Percentiles rank a stretch among this genome's conserved stretches.
phyloP scores from a whole-genome alignment of 2,797 vertebrate species.

The Lepilemur septentrionalis region DNA sequence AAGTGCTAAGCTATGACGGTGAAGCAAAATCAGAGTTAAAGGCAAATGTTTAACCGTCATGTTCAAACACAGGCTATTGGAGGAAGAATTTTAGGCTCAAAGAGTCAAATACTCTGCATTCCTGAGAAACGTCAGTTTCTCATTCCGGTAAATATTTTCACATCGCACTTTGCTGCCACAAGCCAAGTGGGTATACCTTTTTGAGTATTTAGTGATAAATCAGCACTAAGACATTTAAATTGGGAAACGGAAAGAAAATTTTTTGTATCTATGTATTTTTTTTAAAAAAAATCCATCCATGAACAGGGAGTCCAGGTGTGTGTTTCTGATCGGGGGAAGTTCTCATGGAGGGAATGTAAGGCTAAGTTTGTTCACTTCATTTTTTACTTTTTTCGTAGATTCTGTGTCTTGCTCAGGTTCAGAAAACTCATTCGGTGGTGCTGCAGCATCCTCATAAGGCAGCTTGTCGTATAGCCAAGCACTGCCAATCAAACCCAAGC shows the following conservation, averaged over 20 bases:
- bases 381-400: slow-evolving; percentile 92
- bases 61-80: neutral
- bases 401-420: slow-evolving; percentile 93
- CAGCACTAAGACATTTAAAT: neutral
- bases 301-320: neutral
- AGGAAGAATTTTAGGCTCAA: neutral
- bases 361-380: slow-evolving; percentile 93
- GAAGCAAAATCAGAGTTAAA: neutral
- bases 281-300: neutral
- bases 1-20: neutral
- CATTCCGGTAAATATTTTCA: slow-evolving; percentile 22
- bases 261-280: neutral
- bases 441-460: slow-evolving; percentile 90
- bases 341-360: slow-evolving; percentile 90
- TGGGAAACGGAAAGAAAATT: neutral
- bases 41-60: neutral
- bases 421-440: slow-evolving; percentile 89
- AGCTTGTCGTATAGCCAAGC: slow-evolving; percentile 88
- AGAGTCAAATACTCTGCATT: slow-evolving; percentile 18
- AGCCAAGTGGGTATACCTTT: slow-evolving; percentile 12
- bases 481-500: neutral
- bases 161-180: neutral
- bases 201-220: neutral
- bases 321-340: slow-evolving; percentile 86
- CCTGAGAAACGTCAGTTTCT: neutral